Conservation (phyloP, 2,797 vertebrate species). For the Decapterus maruadsi region DNA sequence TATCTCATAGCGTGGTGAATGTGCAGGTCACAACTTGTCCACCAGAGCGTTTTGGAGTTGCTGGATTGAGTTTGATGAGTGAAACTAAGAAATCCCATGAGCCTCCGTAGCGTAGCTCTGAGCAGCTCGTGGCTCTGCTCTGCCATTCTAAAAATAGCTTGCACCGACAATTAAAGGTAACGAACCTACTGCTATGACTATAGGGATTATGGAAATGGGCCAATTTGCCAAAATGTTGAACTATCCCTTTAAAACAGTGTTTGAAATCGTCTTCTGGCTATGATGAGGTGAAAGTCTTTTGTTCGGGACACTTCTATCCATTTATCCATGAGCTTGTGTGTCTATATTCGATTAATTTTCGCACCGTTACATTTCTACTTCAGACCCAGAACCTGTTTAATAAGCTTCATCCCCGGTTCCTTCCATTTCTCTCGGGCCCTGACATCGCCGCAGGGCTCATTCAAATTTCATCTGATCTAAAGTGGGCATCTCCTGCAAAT, state of each 20-base stretch:
- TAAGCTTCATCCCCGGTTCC: background rate
- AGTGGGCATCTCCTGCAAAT: background rate
- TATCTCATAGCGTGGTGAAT: too few species aligned
- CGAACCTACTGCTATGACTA: too few species aligned
- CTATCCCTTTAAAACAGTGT: background rate
- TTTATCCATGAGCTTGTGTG: background rate
- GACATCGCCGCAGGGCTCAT: conserved; percentile 25
- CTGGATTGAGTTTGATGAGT: too few species aligned
- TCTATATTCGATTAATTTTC: background rate
- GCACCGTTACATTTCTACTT: background rate
- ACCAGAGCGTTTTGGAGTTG: too few species aligned
- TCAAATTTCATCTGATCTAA: conserved; percentile 23
- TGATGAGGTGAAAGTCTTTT: background rate
- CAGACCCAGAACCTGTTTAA: conserved; percentile 25
- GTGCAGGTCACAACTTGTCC: too few species aligned
- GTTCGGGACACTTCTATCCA: background rate
- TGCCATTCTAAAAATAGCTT: too few species aligned
- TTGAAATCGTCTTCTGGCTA: background rate
- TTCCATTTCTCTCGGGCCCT: conserved; percentile 8
- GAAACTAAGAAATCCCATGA: too few species aligned
- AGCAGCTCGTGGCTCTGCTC: too few species aligned
- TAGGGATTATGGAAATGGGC: too few species aligned
- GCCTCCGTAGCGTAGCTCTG: too few species aligned
- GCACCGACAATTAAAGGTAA: too few species aligned
- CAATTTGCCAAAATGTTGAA: background rate